Conservation (phyloP, 2,113 vertebrate genomes). For the Phainopepla nitens region DNA sequence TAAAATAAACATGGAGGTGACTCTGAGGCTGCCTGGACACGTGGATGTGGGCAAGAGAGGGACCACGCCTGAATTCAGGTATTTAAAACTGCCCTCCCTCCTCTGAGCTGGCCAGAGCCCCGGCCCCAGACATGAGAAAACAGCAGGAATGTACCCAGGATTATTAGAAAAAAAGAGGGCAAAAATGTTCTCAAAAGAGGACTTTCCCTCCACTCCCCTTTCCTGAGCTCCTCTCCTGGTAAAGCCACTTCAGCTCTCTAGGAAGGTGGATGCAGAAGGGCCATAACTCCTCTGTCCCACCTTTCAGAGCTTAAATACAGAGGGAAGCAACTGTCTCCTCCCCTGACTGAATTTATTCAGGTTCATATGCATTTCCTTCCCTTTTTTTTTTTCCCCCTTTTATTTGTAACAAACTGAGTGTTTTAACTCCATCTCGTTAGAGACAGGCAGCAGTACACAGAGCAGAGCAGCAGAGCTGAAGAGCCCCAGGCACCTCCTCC, state of each 20-base stretch:
- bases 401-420: accelerated
- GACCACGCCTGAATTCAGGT: background rate
- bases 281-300: background rate
- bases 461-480: background rate
- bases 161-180: background rate
- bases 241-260: background rate
- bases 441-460: background rate
- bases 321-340: background rate
- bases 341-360: background rate
- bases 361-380: background rate
- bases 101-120: background rate
- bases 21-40: accelerated
- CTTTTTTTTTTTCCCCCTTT: too few species aligned
- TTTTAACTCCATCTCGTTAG: background rate
- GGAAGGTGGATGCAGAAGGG: background rate
- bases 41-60: background rate
- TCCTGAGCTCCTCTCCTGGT: background rate
- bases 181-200: background rate
- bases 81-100: background rate
- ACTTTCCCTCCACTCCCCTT: background rate
- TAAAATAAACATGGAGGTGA: accelerated
- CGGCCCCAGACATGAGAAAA: background rate
- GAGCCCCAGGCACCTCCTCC: background rate
- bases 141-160: background rate
- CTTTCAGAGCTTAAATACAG: background rate